Evolutionary conservation across 2,113 vertebrate species (phyloP).

Genomic region (Chlorodrepanis virens): DNA sequence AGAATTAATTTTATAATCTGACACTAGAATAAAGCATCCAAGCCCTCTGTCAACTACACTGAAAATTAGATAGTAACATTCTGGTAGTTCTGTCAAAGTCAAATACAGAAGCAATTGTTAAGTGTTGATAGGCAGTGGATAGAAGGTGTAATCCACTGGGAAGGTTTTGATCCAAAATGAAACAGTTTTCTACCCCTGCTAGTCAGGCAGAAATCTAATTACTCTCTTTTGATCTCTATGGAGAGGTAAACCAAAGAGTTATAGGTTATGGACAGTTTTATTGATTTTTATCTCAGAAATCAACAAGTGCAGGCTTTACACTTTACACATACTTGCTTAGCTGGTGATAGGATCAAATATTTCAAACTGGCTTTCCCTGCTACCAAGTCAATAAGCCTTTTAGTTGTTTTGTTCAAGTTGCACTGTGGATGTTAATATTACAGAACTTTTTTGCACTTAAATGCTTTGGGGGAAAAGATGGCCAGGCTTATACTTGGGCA

Average conservation of each 20-base stretch:
- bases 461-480: neutral
- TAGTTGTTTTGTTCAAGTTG: constrained; percentile 65
- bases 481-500: neutral
- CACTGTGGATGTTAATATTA: constrained; percentile 29
- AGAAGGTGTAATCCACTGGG: constrained; percentile 67
- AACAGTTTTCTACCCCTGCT: constrained; percentile 72
- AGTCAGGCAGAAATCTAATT: constrained; percentile 80
- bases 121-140: constrained; percentile 66
- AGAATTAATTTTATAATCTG: constrained; percentile 53
- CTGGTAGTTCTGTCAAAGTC: constrained; percentile 68
- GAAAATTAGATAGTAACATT: constrained; percentile 66
- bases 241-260: constrained; percentile 70
- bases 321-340: constrained; percentile 73
- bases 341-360: constrained; percentile 72
- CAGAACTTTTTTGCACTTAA: constrained; percentile 38
- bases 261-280: constrained; percentile 72
- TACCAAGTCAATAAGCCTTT: constrained; percentile 70
- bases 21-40: constrained; percentile 48
- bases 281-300: constrained; percentile 78
- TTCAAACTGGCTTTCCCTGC: constrained; percentile 68
- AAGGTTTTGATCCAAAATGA: constrained; percentile 76
- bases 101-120: constrained; percentile 70
- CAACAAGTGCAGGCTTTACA: constrained; percentile 75
- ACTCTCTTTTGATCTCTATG: constrained; percentile 73
- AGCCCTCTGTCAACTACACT: neutral